These are phyloP conservation scores for Branchinecta lynchi DNA, from an alignment of 1,140 invertebrate genomes.

Conservation along the genomic window DNA sequence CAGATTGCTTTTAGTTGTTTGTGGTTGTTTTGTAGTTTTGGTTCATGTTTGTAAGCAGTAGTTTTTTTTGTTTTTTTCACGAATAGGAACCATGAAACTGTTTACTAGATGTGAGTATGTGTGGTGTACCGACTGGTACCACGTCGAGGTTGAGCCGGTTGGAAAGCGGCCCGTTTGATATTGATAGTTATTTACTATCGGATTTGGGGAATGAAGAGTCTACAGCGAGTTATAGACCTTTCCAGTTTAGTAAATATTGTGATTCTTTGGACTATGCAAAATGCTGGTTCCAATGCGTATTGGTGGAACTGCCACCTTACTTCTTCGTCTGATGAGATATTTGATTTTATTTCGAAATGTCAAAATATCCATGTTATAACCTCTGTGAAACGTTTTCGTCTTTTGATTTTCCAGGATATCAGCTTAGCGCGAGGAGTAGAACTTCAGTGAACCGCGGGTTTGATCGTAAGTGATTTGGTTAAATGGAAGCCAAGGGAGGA, in stretches of 20 bases:
- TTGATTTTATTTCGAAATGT: constrained; percentile 7
- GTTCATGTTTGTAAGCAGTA: neutral
- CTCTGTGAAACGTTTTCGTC: neutral
- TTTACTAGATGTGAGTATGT: no score
- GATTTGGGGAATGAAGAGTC: no score
- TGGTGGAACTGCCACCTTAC: neutral
- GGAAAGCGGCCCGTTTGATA: neutral
- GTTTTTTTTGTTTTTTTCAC: no score
- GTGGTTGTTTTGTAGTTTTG: neutral
- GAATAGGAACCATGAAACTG: no score
- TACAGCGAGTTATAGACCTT: neutral
- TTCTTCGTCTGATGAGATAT: constrained; percentile 6
- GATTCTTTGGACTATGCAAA: neutral
- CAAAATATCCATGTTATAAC: constrained; percentile 5
- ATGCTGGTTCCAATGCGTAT: constrained; percentile 5
- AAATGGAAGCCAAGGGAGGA: constrained; percentile 5
- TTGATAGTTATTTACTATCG: neutral
- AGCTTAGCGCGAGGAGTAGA: no score
- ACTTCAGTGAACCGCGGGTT: constrained; percentile 4
- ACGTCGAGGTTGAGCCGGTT: no score
- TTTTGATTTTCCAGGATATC: no score
- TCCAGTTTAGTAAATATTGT: neutral
- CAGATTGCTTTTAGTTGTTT: constrained; percentile 9
- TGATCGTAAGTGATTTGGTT: neutral
- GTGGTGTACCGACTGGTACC: no score